These are phyloP conservation scores for Apoda limacodes DNA, from an alignment of 2,888 invertebrate species.

Conservation along the genomic window DNA sequence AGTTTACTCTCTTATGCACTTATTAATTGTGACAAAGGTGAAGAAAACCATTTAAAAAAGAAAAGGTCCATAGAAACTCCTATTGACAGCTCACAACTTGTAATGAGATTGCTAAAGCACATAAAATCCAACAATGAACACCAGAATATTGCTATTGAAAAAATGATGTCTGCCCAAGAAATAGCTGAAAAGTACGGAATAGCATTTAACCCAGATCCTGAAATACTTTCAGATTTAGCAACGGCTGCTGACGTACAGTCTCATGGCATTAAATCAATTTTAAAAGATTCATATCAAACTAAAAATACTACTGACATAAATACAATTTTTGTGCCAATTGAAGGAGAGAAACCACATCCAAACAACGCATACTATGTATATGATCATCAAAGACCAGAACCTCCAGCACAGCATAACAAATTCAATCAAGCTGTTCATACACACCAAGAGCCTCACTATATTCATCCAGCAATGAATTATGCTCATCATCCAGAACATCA, in stretches of 20 bases:
- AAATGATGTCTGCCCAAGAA: conserved; percentile 62
- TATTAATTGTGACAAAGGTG: conserved; percentile 26
- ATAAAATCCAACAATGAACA: conserved; percentile 56
- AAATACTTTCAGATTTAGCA: conserved; percentile 48
- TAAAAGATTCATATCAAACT: conserved; percentile 35
- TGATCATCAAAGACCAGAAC: conserved; percentile 21
- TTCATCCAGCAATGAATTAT: conserved; percentile 20
- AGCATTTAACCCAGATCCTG: conserved; percentile 49
- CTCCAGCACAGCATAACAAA: conserved; percentile 20
- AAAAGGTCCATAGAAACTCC: conserved; percentile 48
- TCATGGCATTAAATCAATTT: conserved; percentile 39
- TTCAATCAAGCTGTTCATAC: no score
- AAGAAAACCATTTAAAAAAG: conserved; percentile 31
- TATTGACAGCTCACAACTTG: conserved; percentile 45
- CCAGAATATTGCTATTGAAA: conserved; percentile 60
- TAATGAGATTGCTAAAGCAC: conserved; percentile 49
- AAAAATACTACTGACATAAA: conserved; percentile 29
- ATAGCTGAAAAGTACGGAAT: conserved; percentile 59
- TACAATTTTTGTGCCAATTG: conserved; percentile 23
- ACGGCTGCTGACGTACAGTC: conserved; percentile 48
- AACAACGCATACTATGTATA: conserved; percentile 29
- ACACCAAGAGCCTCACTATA: conserved; percentile 22
- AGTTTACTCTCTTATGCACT: conserved; percentile 41
- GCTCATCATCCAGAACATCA: conserved; percentile 12
- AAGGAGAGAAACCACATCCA: conserved; percentile 17